A percentile compares a stretch with the other conserved stretches of the same genome.
Conservation (phyloP, 30 jellyfish, hydroid and myxozoan genomes). For the Chironex yamaguchii region DNA sequence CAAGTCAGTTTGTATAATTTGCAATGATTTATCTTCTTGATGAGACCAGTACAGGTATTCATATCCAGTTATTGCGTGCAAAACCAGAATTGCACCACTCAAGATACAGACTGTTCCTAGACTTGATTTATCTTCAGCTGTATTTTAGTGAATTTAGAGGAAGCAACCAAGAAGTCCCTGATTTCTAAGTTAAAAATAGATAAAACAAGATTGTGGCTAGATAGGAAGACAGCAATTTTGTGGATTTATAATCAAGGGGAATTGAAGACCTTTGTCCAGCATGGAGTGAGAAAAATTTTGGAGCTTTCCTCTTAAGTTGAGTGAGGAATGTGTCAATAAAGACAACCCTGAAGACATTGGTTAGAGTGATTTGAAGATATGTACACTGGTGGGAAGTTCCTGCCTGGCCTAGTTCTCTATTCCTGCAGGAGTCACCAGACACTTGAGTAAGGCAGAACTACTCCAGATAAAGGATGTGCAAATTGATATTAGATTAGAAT, state of each 20-base stretch:
- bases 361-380: background rate
- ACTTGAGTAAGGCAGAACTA: constrained; percentile 27
- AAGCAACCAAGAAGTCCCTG: constrained; percentile 13
- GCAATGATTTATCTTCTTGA: too few relatives aligned
- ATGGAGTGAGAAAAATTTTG: background rate
- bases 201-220: constrained; percentile 21
- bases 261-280: constrained; percentile 6
- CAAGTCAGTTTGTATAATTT: too few relatives aligned
- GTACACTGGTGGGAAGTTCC: constrained; percentile 33
- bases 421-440: background rate
- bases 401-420: background rate
- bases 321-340: background rate
- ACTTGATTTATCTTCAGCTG: background rate
- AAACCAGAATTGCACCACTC: too few relatives aligned
- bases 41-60: too few relatives aligned
- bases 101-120: too few relatives aligned
- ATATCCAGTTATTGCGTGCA: too few relatives aligned
- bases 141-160: constrained; percentile 19
- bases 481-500: background rate
- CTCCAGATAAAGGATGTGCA: constrained; percentile 30
- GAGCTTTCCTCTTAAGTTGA: background rate
- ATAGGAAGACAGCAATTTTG: constrained; percentile 9
- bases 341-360: constrained; percentile 28
- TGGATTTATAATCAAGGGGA: constrained; percentile 9
- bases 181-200: background rate